phyloP scores from a whole-genome alignment of 2,888 invertebrate species.

The Frankliniella fusca region DNA sequence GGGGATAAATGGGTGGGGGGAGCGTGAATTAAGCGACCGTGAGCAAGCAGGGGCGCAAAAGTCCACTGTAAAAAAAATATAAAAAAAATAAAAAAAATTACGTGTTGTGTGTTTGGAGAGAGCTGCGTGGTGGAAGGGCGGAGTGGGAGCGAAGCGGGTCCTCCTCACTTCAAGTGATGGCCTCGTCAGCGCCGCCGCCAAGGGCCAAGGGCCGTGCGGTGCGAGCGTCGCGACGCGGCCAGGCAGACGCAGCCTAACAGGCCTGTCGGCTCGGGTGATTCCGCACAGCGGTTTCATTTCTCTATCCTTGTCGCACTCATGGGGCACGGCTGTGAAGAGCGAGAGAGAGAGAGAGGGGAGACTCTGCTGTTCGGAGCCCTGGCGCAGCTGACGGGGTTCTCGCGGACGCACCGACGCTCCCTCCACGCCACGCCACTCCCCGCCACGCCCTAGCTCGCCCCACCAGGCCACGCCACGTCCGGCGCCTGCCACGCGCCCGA shows the following conservation, averaged over 20 bases:
- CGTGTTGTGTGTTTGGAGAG: neutral
- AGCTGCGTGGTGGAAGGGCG: neutral
- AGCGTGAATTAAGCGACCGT: neutral
- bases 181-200: too few relatives aligned
- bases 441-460: neutral
- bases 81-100: too few relatives aligned
- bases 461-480: neutral
- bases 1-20: neutral
- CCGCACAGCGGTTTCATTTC: too few relatives aligned
- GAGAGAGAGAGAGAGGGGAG: too few relatives aligned
- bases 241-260: neutral
- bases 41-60: too few relatives aligned
- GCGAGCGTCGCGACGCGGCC: neutral
- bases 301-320: too few relatives aligned
- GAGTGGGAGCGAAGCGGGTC: neutral
- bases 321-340: too few relatives aligned
- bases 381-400: neutral
- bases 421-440: neutral
- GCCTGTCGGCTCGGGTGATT: too few relatives aligned
- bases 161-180: too few relatives aligned
- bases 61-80: too few relatives aligned
- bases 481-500: neutral
- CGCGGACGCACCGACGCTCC: neutral
- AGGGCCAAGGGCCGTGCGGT: neutral
- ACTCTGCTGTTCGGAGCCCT: too few relatives aligned